Base-by-base conservation (phyloP, 2,113 vertebrate species). In the Sigmodon hispidus region DNA sequence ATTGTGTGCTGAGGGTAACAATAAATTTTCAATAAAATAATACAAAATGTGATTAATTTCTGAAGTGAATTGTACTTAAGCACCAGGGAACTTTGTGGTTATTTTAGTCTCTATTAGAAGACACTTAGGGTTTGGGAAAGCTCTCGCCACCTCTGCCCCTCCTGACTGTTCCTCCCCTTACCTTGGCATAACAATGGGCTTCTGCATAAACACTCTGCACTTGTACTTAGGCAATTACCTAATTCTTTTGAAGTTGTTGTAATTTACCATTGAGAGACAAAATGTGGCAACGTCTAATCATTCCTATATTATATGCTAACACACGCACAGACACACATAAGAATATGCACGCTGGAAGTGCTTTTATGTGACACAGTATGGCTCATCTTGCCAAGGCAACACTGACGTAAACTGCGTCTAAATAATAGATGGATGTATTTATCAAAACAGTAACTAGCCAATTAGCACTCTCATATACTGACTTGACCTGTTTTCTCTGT, bases 11-110 rank as follows among this genome's bases (percentile, higher is more conserved):
- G 80, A 77, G 34, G n/a, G 55, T n/a, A 76, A 90, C 65, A 65
- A 50, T 29, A 31, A 31, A 75, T 79, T 90, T 95, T 59, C 55
- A 91, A 67, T 72, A 81, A 72, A 81, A 75, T 48, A 90, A 57
- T 70, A 21, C 8, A 94, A 31, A 52, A 11, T 87, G 29, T 91
- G 36, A 89, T 89, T 93, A 88, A 86, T 83, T 96, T 95, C 48
- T 83, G 50, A 21, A 89, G 61, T 13, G 90, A 83, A 43, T 86
- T 29, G 45, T 77, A 80, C 10, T 89, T 88, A 91, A 84, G 52
- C 13, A 22, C 70, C 19, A 61, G 61, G 48, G 21, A 67, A 48
- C 34, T 88, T 59, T 31, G n/a, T 36, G 11, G 59, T 79, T 87
- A 84, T 79, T 48, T 83, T 45, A 63, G 57, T 34, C 16, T 13